These are phyloP conservation scores for Pseudopleuronectes americanus DNA, from an alignment of 2,797 vertebrate genomes.

Conservation along the genomic window DNA sequence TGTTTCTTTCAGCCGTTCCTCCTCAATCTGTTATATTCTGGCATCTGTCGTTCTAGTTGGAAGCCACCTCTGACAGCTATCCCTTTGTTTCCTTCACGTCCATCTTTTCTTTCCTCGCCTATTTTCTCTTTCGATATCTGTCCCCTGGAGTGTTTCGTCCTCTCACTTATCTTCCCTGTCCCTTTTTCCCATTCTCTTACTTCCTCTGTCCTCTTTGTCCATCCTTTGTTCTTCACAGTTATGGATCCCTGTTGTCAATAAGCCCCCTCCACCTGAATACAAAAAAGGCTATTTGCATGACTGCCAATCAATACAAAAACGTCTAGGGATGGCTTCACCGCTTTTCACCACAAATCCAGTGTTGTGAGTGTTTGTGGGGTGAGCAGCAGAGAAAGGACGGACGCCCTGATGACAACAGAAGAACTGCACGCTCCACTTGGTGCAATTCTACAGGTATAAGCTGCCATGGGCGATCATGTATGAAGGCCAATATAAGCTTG, in stretches of 20 bases:
- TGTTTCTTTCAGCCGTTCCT: conserved; percentile 7
- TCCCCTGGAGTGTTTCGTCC: conserved; percentile 40
- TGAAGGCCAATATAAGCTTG: conserved; percentile 3
- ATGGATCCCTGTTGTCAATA: conserved; percentile 70
- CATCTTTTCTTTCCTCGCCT: conserved; percentile 23
- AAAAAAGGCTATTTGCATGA: conserved; percentile 66
- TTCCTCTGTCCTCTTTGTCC: conserved; percentile 38
- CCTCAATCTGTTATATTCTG: conserved; percentile 8
- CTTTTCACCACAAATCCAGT: conserved; percentile 20
- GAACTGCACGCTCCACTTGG: conserved; percentile 23
- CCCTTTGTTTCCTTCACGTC: conserved; percentile 13
- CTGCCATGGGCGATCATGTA: conserved; percentile 5
- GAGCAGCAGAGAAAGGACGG: background rate
- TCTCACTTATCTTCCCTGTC: conserved; percentile 13
- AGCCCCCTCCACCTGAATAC: conserved; percentile 60
- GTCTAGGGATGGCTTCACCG: conserved; percentile 16
- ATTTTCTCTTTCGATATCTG: conserved; percentile 26
- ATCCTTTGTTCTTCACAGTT: conserved; percentile 51
- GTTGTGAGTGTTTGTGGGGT: conserved; percentile 2
- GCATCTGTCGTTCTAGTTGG: conserved; percentile 23
- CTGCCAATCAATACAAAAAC: conserved; percentile 49
- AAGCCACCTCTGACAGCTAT: conserved; percentile 29
- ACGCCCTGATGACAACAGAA: background rate
- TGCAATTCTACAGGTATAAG: conserved; percentile 35
- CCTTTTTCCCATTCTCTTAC: conserved; percentile 13